These are phyloP conservation scores for Ictalurus furcatus DNA, from an alignment of 2,113 vertebrate genomes.

Conservation along the genomic window DNA sequence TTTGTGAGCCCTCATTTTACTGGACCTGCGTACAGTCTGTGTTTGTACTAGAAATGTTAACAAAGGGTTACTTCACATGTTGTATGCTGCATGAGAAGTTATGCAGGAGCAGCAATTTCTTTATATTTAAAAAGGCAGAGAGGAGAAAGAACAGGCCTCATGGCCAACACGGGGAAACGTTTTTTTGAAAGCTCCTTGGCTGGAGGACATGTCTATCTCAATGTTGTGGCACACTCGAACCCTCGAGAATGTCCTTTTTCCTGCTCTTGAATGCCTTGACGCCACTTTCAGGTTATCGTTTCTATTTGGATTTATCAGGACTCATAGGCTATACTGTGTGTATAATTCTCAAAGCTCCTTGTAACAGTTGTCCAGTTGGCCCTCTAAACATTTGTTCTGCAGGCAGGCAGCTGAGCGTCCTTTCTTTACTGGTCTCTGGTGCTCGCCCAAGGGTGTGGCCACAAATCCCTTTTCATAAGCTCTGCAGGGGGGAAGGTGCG, in stretches of 20 bases:
- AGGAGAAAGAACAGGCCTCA: constrained; percentile 1
- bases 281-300: constrained; percentile 11
- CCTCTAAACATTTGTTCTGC: constrained; percentile 72
- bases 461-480: constrained; percentile 51
- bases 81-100: constrained; percentile 6
- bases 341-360: constrained; percentile 21
- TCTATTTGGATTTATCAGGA: not conserved
- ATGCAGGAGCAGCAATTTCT: constrained; percentile 31
- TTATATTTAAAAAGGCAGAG: constrained; percentile 33
- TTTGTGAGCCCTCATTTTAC: not conserved
- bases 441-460: constrained; percentile 53
- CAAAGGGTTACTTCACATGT: constrained; percentile 14
- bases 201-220: not conserved
- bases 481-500: constrained; percentile 36
- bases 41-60: constrained; percentile 30
- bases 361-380: constrained; percentile 67
- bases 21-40: not conserved
- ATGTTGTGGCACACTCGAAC: not conserved
- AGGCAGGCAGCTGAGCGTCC: constrained; percentile 71
- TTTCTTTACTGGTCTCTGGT: constrained; percentile 65
- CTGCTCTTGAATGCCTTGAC: not conserved
- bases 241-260: not conserved
- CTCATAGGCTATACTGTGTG: constrained; percentile 1
- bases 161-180: not conserved
- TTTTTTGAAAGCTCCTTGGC: not conserved